Evolutionary conservation across 2,888 invertebrate genomes (phyloP), one percentile per base, ranked within the genome.

Genomic region (Molorchus minor): DNA sequence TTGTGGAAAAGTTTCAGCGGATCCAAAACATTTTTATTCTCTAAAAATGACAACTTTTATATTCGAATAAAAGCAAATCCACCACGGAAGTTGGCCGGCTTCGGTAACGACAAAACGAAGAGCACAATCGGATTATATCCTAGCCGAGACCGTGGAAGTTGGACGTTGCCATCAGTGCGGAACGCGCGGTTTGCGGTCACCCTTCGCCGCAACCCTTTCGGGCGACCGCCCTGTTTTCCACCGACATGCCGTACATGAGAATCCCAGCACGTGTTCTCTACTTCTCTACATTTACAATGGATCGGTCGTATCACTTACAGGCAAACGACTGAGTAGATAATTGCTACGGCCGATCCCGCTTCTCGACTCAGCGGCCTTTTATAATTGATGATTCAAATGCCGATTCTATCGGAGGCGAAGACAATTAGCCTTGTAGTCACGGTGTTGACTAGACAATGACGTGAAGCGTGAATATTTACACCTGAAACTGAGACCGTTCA

Each of bases 51-150:
- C n/a, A n/a, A n/a, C n/a, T n/a, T n/a, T n/a, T n/a, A 20, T 47
- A 20, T 47, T 47, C 21, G 21, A 19, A 36, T 1, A 12, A 21
- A 13, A 16, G 47, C 36, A 47, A 47, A 47, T 47, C 47, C 47
- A 17, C 35, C 21, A 19, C 19, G 47, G 36, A 47, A 47, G 47
- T 47, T 47, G 35, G 40, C 30, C 40, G 47, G 58, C 58, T 54
- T 58, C 54, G 58, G 38, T 61, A 59, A 65, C 61, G 65, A 65
- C 63, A 59, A 61, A 63, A 65, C 58, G 61, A 61, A 64, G 56
- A 57, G 59, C 30, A 59, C 56, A 56, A 61, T 65, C 61, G 59
- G 65, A 59, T 63, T 62, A 62, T 58, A 60, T 55, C 41, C 58
- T 33, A 46, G 54, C 49, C n/a, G n/a, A 58, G 62, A 56, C 56